phyloP scores from a whole-genome alignment of 2,797 vertebrate genomes.

The Anisognathus igniventris region DNA sequence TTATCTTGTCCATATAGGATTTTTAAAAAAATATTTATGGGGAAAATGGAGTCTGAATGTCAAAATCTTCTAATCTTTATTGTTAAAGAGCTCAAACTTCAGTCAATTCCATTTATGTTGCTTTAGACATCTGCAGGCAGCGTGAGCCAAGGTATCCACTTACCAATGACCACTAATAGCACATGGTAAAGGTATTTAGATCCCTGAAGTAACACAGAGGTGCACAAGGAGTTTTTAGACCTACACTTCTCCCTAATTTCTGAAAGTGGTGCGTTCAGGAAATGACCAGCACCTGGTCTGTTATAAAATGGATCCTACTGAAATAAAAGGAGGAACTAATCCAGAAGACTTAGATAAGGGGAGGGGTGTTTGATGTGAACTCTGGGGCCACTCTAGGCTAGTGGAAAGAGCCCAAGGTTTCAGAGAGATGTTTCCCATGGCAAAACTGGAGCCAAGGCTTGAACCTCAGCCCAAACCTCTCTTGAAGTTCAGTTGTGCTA shows the following conservation, averaged over 20 bases:
- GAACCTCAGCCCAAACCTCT: not conserved
- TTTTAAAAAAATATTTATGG: not conserved
- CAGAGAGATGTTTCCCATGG: not conserved
- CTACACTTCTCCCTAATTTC: not conserved
- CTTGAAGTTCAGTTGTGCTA: not conserved
- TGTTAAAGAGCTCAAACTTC: not conserved
- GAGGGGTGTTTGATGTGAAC: not conserved
- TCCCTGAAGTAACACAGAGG: not conserved
- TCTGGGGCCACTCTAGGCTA: not conserved
- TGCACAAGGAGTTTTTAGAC: not conserved
- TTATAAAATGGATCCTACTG: not conserved
- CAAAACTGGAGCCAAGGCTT: not conserved
- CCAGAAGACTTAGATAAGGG: not conserved
- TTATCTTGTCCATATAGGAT: not conserved
- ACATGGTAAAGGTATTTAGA: not conserved
- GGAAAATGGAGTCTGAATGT: not conserved
- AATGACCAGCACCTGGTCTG: not conserved
- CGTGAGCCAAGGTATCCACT: not conserved
- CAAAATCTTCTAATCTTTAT: not conserved
- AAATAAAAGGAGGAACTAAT: not conserved
- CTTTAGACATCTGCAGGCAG: not conserved
- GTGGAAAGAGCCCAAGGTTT: not conserved
- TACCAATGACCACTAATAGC: not conserved
- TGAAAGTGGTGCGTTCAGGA: not conserved
- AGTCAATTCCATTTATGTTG: not conserved